These are phyloP conservation scores for Diabrotica balteata DNA, from an alignment of 2,888 invertebrate species.

Conservation along the genomic window DNA sequence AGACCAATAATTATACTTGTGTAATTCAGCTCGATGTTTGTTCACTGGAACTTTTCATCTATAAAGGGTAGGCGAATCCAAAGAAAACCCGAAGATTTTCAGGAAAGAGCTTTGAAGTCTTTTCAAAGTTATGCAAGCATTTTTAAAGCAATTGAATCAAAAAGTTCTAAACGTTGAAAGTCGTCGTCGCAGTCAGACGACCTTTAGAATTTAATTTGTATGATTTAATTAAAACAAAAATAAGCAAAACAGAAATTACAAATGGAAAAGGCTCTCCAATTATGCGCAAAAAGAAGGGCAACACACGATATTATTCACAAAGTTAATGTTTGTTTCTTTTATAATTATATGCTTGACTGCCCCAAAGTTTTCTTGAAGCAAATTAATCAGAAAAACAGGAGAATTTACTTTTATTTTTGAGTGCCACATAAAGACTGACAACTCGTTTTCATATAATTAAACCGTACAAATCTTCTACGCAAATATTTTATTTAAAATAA, in stretches of 20 bases:
- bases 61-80: not conserved
- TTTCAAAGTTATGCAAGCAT: not conserved
- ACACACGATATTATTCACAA: not conserved
- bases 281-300: not conserved
- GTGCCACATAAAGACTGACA: no score
- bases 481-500: no score
- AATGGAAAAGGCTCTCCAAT: not conserved
- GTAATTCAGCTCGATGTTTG: not conserved
- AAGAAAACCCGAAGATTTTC: not conserved
- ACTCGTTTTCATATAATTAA: no score
- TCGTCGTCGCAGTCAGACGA: conserved; percentile 8
- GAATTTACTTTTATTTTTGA: no score
- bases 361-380: not conserved
- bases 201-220: conserved; percentile 19
- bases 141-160: conserved; percentile 6
- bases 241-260: not conserved
- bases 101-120: conserved; percentile 1
- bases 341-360: not conserved
- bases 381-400: not conserved
- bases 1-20: not conserved
- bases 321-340: not conserved
- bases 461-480: no score
- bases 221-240: conserved; percentile 24
- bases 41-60: not conserved
- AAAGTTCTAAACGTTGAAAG: conserved; percentile 2